Evolutionary conservation across 2,797 vertebrate genomes (phyloP).

Genomic region (Cyclura pinguis): DNA sequence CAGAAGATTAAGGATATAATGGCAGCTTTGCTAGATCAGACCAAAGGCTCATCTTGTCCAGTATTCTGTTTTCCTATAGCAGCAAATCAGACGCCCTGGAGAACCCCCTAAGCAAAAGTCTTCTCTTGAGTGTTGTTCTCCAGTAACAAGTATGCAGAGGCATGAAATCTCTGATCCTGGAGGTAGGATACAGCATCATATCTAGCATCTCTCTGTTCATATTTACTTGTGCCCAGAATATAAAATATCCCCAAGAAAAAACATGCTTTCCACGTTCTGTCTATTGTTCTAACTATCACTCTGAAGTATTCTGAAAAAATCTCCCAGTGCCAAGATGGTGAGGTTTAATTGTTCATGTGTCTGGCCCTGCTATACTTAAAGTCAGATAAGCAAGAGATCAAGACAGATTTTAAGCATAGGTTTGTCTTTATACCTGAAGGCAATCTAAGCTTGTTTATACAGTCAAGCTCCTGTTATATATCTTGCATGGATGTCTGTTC

Average conservation of each 20-base stretch:
- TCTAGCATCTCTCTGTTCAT: not conserved
- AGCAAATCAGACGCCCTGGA: not conserved
- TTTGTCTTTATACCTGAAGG: constrained; percentile 32
- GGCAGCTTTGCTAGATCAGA: not conserved
- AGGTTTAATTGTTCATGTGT: constrained; percentile 27
- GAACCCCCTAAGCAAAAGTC: not conserved
- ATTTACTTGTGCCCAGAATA: not conserved
- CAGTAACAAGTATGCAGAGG: not conserved
- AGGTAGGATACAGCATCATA: not conserved
- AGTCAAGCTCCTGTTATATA: constrained; percentile 42
- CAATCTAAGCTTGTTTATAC: constrained; percentile 65
- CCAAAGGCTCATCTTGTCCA: not conserved
- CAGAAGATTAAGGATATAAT: not conserved
- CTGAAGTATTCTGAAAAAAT: not conserved
- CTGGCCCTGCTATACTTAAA: constrained; percentile 41
- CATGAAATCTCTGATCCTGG: not conserved
- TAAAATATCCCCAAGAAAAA: not conserved
- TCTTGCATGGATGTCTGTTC: constrained; percentile 48
- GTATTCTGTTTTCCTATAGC: not conserved
- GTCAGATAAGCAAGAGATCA: constrained; percentile 49
- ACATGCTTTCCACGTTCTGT: not conserved
- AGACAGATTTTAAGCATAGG: constrained; percentile 25
- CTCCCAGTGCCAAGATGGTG: not conserved
- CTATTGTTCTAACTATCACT: not conserved
- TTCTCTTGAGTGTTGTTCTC: not conserved